Percentiles rank a stretch among this genome's conserved stretches.
phyloP scores from a whole-genome alignment of 1,140 invertebrate species.

The Zaprionus vittiger region DNA sequence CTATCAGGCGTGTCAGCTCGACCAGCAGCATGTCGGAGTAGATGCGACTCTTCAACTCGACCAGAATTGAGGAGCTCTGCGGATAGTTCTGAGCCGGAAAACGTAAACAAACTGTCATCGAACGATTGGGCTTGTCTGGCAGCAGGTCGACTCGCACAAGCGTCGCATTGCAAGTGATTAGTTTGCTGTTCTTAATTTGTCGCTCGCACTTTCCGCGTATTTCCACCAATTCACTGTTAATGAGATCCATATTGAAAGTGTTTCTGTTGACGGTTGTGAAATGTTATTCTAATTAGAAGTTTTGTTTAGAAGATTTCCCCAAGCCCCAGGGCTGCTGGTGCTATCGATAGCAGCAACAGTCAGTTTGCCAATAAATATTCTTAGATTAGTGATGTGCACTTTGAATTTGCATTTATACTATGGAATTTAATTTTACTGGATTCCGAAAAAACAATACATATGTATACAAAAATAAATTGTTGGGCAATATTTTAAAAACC shows the following conservation, averaged over 20 bases:
- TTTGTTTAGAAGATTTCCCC: conserved; percentile 34
- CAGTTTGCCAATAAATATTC: not conserved
- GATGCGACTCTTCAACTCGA: conserved; percentile 91
- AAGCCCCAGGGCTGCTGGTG: not conserved
- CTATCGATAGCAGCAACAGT: not conserved
- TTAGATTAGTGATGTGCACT: not conserved
- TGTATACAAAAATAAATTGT: not conserved
- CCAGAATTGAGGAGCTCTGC: conserved; percentile 86
- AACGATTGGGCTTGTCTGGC: conserved; percentile 86
- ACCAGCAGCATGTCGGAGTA: conserved; percentile 88
- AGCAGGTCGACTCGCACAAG: conserved; percentile 87
- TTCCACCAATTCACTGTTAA: conserved; percentile 88
- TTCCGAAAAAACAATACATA: not conserved
- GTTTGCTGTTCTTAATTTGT: conserved; percentile 86
- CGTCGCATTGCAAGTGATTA: conserved; percentile 87
- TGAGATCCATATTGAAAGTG: conserved; percentile 86
- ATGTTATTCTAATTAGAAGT: conserved; percentile 31
- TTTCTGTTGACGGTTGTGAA: not conserved
- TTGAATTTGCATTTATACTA: not conserved
- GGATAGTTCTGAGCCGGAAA: conserved; percentile 87
- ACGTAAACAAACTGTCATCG: conserved; percentile 88
- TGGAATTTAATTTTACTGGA: not conserved
- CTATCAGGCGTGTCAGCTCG: conserved; percentile 87
- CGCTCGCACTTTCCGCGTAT: conserved; percentile 88
- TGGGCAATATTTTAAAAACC: not conserved